Evolutionary conservation across 2,888 invertebrate species (phyloP).

Genomic region (Alsophila aescularia): DNA sequence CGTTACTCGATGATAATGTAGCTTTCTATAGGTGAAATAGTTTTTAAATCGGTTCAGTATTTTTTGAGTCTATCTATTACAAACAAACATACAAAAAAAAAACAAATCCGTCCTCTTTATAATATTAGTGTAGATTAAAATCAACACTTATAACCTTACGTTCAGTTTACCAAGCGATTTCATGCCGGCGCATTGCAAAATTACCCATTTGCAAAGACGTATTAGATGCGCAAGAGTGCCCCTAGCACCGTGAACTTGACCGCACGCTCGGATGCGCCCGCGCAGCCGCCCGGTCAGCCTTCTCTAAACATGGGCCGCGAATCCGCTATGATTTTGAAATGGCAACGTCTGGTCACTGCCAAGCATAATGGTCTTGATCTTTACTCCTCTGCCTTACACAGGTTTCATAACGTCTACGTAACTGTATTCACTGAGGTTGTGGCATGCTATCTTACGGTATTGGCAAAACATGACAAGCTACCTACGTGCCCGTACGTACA

Average conservation of each 20-base stretch:
- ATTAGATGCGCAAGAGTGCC: conserved; percentile 49
- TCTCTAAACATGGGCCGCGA: conserved; percentile 45
- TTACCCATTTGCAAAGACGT: conserved; percentile 33
- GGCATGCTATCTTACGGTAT: conserved; percentile 5
- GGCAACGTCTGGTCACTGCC: conserved; percentile 48
- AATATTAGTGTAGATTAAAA: not conserved
- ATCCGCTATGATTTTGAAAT: conserved; percentile 49
- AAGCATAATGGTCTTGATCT: conserved; percentile 58
- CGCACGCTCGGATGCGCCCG: conserved; percentile 62
- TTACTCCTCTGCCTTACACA: conserved; percentile 37
- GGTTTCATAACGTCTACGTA: conserved; percentile 29
- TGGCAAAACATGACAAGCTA: conserved; percentile 3
- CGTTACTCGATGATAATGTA: too few relatives aligned
- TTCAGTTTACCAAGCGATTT: conserved; percentile 7
- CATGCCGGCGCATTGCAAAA: conserved; percentile 31
- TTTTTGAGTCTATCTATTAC: too few relatives aligned
- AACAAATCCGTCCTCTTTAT: too few relatives aligned
- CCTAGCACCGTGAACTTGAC: conserved; percentile 75
- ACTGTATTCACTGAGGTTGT: conserved; percentile 19
- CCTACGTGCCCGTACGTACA: not conserved
- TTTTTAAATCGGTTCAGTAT: too few relatives aligned
- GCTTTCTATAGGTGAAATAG: too few relatives aligned
- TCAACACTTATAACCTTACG: not conserved
- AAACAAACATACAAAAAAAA: too few relatives aligned
- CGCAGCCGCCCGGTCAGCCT: conserved; percentile 58